These are phyloP conservation scores for Phymatocera aterrima DNA, from an alignment of 2,888 invertebrate genomes.

Conservation along the genomic window DNA sequence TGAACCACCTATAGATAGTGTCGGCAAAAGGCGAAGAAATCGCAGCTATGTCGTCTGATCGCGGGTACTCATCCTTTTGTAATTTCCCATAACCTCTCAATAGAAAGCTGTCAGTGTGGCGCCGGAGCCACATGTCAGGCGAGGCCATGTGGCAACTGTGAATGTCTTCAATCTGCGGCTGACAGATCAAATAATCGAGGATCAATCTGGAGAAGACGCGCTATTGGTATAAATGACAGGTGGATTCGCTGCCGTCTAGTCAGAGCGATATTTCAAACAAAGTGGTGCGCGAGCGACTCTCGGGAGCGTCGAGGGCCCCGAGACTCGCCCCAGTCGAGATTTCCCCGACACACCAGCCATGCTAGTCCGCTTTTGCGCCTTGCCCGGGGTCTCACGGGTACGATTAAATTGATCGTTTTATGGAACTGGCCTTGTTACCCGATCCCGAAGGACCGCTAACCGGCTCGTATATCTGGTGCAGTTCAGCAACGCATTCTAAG, in stretches of 20 bases:
- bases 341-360: slow-evolving; percentile 45
- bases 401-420: slow-evolving; percentile 66
- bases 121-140: background rate
- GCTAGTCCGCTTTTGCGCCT: slow-evolving; percentile 33
- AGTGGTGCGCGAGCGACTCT: slow-evolving; percentile 52
- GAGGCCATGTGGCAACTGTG: background rate
- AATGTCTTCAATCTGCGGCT: background rate
- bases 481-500: background rate
- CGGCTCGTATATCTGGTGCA: slow-evolving; percentile 44
- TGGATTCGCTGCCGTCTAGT: slow-evolving; percentile 59
- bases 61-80: background rate
- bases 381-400: slow-evolving; percentile 52
- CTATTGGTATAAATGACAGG: slow-evolving; percentile 62
- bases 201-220: slow-evolving; percentile 48
- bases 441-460: slow-evolving; percentile 54
- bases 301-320: slow-evolving; percentile 19
- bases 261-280: slow-evolving; percentile 61
- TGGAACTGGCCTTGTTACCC: slow-evolving; percentile 61
- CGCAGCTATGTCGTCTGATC: background rate
- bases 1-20: background rate
- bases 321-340: slow-evolving; percentile 38
- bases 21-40: too few relatives aligned
- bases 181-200: slow-evolving; percentile 19
- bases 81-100: background rate
- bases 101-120: background rate